Conservation (phyloP, 2,888 invertebrate species). For the Aleiodes alternator region DNA sequence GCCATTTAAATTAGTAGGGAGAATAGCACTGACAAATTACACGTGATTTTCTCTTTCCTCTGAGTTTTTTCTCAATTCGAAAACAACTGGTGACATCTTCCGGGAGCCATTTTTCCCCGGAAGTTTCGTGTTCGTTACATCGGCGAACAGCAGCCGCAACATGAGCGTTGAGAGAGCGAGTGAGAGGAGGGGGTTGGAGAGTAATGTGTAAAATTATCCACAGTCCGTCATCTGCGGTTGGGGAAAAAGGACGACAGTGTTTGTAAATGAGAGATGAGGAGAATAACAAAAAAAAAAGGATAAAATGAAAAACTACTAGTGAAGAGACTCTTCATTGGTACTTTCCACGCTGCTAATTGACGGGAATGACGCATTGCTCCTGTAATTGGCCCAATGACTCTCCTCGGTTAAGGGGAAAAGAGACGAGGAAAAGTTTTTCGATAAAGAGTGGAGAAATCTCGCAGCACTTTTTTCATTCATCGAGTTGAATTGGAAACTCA, state of each 20-base stretch:
- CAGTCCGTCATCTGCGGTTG: constrained; percentile 59
- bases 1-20: too few species aligned
- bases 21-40: too few species aligned
- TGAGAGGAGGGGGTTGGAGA: constrained; percentile 4
- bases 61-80: background rate
- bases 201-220: constrained; percentile 69
- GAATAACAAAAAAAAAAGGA: constrained; percentile 42
- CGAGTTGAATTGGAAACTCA: too few species aligned
- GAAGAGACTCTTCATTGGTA: constrained; percentile 50
- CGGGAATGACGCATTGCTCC: constrained; percentile 72
- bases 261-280: constrained; percentile 28
- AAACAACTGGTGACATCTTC: background rate
- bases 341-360: constrained; percentile 72
- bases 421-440: background rate
- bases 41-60: background rate
- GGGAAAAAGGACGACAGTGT: constrained; percentile 19
- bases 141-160: constrained; percentile 24
- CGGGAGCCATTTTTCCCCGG: constrained; percentile 3
- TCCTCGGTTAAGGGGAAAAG: constrained; percentile 32
- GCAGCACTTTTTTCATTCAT: too few species aligned
- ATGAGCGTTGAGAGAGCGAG: background rate
- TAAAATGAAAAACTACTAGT: constrained; percentile 47
- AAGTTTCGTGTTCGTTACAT: constrained; percentile 13
- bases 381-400: constrained; percentile 73
- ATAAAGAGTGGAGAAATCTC: too few species aligned